Evolutionary conservation across 1,140 invertebrate genomes (phyloP), one percentile per base, ranked within the genome.

Genomic region (Panulirus ornatus): DNA sequence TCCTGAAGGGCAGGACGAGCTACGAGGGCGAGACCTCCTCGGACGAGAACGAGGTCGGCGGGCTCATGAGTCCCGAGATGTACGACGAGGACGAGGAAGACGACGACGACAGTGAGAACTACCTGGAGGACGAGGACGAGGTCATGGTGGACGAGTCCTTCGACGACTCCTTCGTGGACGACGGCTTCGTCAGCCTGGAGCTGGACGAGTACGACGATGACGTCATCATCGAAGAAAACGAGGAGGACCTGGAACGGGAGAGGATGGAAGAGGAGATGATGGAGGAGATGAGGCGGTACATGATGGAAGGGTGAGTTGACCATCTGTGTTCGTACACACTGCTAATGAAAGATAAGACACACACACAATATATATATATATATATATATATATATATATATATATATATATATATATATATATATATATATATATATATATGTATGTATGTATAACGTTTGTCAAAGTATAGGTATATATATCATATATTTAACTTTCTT

Each of bases 221-320:
- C 42, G 78, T 88, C 42, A 88, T 88, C 54, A 88, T 88, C 34
- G 87, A 88, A 36, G 87, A 88, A 38, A 88, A 88, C 47, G 87
- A 88, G 36, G 78, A 81, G 27, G 87, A 88, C 34, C 19, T 88
- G 14, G 87, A 88, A 34, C 71, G 79, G 42, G 87, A 88, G 66
- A 73, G 78, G 30, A n/a, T 88, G 44, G 87, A 88, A 42, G 87
- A 88, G 63, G 40, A 82, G 58, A 73, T 88, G 63, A 76, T 88
- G 36, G 63, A 73, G 78, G 78, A 81, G 38, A 88, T 81, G 63
- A 81, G 78, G 16, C 51, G 54, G 34, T 40, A 51, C 66, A 51
- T 82, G 9, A 51, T 51, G 22, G 27, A 88, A 51, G 36, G 87
- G 87, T 88, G 40, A 63, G 73, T 58, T 3, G n/a, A n/a, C n/a